Evolutionary conservation across 2,888 invertebrate species (phyloP).

Genomic region (Drosophila kokeensis): DNA sequence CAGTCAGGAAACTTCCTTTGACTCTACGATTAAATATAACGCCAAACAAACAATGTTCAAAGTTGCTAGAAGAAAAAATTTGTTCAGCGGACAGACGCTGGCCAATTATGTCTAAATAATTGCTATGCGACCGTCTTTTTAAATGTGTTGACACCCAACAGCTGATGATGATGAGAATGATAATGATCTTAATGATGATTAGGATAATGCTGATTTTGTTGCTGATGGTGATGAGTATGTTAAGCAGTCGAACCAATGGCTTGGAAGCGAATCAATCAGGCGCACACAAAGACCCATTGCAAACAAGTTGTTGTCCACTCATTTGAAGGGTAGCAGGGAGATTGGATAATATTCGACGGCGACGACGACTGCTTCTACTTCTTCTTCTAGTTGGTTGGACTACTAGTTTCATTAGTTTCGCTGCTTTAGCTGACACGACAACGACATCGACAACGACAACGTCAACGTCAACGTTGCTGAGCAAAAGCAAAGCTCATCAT

Average conservation of each 20-base stretch:
- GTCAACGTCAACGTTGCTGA: slow-evolving; percentile 15
- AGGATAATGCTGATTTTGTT: slow-evolving; percentile 10
- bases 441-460: background rate
- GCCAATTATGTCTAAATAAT: slow-evolving; percentile 76
- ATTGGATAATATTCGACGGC: background rate
- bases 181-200: slow-evolving; percentile 3
- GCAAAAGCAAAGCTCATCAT: slow-evolving; percentile 72
- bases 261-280: slow-evolving; percentile 72
- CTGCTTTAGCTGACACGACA: slow-evolving; percentile 37
- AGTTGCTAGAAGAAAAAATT: slow-evolving; percentile 22
- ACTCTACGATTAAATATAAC: background rate
- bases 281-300: slow-evolving; percentile 50
- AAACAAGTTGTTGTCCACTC: slow-evolving; percentile 51
- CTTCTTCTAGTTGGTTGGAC: background rate
- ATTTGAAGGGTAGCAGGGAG: background rate
- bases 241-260: slow-evolving; percentile 56
- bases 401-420: slow-evolving; percentile 3
- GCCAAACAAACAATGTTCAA: slow-evolving; percentile 25
- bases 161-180: slow-evolving; percentile 8
- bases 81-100: slow-evolving; percentile 39
- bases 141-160: slow-evolving; percentile 65
- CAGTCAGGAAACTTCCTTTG: background rate
- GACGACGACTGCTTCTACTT: background rate
- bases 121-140: slow-evolving; percentile 63
- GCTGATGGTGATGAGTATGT: slow-evolving; percentile 47